These are phyloP conservation scores for Scelioninae gen. 2 DNA, from an alignment of 2,888 invertebrate species.

Conservation along the genomic window DNA sequence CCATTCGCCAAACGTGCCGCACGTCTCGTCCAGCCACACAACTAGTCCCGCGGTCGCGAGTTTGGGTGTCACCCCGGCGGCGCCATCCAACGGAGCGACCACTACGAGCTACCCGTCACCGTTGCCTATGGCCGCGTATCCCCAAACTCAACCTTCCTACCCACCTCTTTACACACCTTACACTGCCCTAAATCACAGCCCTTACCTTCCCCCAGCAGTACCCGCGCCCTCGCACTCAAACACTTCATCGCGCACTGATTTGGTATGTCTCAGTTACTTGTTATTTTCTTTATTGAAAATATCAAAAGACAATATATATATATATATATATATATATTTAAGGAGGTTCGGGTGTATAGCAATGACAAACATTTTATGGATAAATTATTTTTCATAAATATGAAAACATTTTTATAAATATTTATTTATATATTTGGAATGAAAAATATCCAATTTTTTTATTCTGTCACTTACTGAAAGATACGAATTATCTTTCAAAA, in stretches of 20 bases:
- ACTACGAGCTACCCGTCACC: conserved; percentile 72
- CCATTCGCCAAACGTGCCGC: conserved; percentile 75
- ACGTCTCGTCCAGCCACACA: conserved; percentile 75
- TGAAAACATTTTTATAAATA: too few relatives aligned
- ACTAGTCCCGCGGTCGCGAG: conserved; percentile 76
- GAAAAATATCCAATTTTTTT: too few relatives aligned
- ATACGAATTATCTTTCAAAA: too few relatives aligned
- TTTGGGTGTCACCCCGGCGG: conserved; percentile 78
- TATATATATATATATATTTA: too few relatives aligned
- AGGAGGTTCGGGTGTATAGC: too few relatives aligned
- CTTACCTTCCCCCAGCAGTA: conserved; percentile 80
- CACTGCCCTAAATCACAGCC: conserved; percentile 84
- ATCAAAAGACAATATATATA: too few relatives aligned
- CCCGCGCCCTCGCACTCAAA: conserved; percentile 77
- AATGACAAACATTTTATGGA: too few relatives aligned
- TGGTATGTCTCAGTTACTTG: conserved; percentile 72
- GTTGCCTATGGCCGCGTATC: conserved; percentile 74
- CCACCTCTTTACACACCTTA: conserved; percentile 88
- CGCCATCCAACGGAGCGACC: conserved; percentile 76
- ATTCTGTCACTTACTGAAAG: too few relatives aligned
- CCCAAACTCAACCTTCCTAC: conserved; percentile 76
- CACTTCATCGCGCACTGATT: conserved; percentile 80
- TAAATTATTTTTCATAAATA: too few relatives aligned
- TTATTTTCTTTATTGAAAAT: background rate
- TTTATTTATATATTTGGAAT: too few relatives aligned